Evolutionary conservation across 2,113 vertebrate genomes (phyloP), one percentile per base, ranked within the genome.

Genomic region (Apistogramma diplotaenia): DNA sequence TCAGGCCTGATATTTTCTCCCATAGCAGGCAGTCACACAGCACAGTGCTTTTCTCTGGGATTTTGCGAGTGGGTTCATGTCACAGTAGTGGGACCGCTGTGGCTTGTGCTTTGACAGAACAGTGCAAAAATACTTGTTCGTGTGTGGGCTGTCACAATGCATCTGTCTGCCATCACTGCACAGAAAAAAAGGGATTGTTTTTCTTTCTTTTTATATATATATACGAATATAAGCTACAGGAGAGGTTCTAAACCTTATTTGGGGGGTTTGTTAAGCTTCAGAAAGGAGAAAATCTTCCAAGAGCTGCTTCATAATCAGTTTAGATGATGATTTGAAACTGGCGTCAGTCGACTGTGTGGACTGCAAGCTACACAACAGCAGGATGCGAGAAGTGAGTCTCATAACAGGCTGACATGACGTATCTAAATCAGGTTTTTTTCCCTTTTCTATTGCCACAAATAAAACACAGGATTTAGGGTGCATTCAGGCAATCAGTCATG

Each of bases 61-160:
- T 61, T 70, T 43, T 67, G 51, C 57, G 54, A 62, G 91, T 81
- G 70, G 84, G 76, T 82, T 87, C 1, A 10, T 77, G 86, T 87
- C 75, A 82, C 62, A 15, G 11, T 74, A 43, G 61, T 73, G 75
- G 56, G 59, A 40, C 67, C 5, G 31, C 46, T 56, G 70, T 25
- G 75, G 60, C 18, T 74, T 79, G 78, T 62, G 79, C 67, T 82
- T 58, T 82, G 78, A 72, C 79, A 67, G 74, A 81, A 58, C 72
- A 74, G 53, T 87, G 73, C 78, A 84, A 84, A 89, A 81, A 84
- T 83, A 85, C 91, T 79, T 77, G 65, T 59, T 74, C 57, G 35
- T 79, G 71, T 78, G 86, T 85, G 86, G 85, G 83, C 67, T 82
- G 65, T 83, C 53, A 55, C n/a, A 55, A 51, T 73, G 75, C 46